Conservation (phyloP, 2,888 invertebrate species). For the Corbicula japonica region DNA sequence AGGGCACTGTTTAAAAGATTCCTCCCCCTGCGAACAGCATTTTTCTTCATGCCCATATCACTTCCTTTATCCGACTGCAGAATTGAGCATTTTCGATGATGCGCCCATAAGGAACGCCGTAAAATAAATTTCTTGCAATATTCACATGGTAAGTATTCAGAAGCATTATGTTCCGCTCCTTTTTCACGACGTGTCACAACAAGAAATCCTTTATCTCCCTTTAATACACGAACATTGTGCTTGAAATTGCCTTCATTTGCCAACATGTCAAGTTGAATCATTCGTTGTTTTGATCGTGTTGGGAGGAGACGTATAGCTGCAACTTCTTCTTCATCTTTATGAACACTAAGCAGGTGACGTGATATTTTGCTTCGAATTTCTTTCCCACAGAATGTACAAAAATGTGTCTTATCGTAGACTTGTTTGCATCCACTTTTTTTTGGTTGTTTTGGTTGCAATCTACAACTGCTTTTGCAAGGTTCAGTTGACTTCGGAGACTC, state of each 20-base stretch:
- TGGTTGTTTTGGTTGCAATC: no score
- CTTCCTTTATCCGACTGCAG: no score
- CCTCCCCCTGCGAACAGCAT: no score
- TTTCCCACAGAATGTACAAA: constrained; percentile 27
- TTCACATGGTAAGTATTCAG: no score
- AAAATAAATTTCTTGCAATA: no score
- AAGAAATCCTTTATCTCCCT: constrained; percentile 26
- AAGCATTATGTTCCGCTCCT: no score
- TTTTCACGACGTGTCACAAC: constrained; percentile 29
- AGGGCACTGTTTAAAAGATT: no score
- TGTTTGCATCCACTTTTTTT: constrained; percentile 12
- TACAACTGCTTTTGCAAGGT: no score
- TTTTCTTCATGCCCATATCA: no score
- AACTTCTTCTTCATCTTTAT: constrained; percentile 22
- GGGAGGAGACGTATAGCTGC: constrained; percentile 2
- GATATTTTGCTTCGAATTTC: constrained; percentile 11
- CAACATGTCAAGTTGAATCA: not conserved
- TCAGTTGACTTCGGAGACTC: no score
- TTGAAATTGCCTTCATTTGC: constrained; percentile 61
- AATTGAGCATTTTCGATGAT: no score
- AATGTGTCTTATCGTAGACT: constrained; percentile 18
- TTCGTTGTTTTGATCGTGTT: constrained; percentile 13
- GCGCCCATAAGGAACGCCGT: no score
- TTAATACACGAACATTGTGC: constrained; percentile 51
- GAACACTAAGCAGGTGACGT: constrained; percentile 10